These are phyloP conservation scores for Sebastes taczanowskii DNA, from an alignment of 2,797 vertebrate genomes.

Conservation along the genomic window DNA sequence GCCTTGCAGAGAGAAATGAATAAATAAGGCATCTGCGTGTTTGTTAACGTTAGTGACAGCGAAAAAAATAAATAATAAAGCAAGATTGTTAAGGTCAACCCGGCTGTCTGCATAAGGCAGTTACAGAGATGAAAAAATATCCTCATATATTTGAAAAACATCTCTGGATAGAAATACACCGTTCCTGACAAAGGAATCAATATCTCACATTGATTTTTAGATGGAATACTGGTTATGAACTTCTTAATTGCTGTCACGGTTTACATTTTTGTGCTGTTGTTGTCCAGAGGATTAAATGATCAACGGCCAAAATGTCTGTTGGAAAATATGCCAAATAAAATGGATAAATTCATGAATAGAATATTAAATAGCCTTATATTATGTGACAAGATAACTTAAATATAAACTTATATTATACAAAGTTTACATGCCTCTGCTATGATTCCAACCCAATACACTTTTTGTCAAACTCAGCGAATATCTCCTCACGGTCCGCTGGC, in stretches of 20 bases:
- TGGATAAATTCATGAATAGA: too few species aligned
- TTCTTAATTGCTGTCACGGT: background rate
- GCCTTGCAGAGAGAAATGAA: background rate
- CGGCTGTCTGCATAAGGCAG: background rate
- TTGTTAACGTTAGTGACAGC: conserved; percentile 24
- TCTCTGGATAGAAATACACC: conserved; percentile 16
- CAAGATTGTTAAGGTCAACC: conserved; percentile 36
- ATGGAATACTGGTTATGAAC: conserved; percentile 2
- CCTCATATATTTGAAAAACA: conserved; percentile 14
- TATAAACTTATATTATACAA: too few species aligned
- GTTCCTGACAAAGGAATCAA: conserved; percentile 24
- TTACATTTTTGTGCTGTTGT: too few species aligned
- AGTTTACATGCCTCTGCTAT: too few species aligned
- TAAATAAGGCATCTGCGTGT: conserved; percentile 4
- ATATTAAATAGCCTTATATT: too few species aligned
- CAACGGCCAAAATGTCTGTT: too few species aligned
- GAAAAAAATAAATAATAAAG: conserved; percentile 17
- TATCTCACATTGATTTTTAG: background rate
- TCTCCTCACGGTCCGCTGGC: too few species aligned
- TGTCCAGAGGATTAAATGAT: too few species aligned
- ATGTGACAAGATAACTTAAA: too few species aligned
- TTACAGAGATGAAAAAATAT: background rate
- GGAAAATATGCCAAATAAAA: too few species aligned
- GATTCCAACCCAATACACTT: too few species aligned
- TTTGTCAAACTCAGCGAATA: too few species aligned